Evolutionary conservation across 1,140 invertebrate species (phyloP).

Genomic region (Drosophila serrata): DNA sequence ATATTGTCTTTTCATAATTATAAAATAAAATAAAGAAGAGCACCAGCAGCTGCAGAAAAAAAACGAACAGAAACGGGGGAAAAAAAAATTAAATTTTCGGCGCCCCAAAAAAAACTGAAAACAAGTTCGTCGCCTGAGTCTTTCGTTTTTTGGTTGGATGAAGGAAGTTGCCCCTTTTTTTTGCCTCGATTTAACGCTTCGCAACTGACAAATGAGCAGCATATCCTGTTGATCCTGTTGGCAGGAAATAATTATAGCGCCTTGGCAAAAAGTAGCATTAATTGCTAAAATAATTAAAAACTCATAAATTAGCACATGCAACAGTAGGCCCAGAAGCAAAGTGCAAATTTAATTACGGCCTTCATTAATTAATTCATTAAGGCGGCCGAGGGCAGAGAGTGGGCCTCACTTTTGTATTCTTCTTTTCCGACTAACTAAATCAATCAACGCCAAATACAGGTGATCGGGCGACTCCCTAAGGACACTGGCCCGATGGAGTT

Average conservation of each 20-base stretch:
- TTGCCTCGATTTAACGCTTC: conserved; percentile 57
- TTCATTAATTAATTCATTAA: conserved; percentile 80
- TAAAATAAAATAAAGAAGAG: conserved; percentile 23
- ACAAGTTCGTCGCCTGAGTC: conserved; percentile 77
- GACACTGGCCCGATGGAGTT: conserved; percentile 40
- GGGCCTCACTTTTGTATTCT: conserved; percentile 17
- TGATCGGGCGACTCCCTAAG: conserved; percentile 62
- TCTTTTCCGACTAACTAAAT: conserved; percentile 64
- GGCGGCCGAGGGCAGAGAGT: conserved; percentile 16
- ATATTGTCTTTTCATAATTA: conserved; percentile 72
- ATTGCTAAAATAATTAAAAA: conserved; percentile 82
- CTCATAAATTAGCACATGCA: conserved; percentile 72
- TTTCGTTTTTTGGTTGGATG: conserved; percentile 58
- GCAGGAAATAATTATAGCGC: conserved; percentile 68
- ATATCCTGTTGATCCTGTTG: conserved; percentile 82
- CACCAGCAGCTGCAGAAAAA: conserved; percentile 74
- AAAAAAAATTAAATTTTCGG: conserved; percentile 46
- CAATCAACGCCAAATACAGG: conserved; percentile 80
- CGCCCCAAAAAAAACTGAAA: conserved; percentile 61
- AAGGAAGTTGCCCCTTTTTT: conserved; percentile 49
- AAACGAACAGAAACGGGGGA: conserved; percentile 19
- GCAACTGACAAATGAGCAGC: conserved; percentile 78
- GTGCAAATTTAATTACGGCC: conserved; percentile 81
- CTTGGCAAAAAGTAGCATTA: conserved; percentile 51
- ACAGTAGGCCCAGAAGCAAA: conserved; percentile 37